Evolutionary conservation across 1,140 invertebrate genomes (phyloP).

Genomic region (Homarus americanus): DNA sequence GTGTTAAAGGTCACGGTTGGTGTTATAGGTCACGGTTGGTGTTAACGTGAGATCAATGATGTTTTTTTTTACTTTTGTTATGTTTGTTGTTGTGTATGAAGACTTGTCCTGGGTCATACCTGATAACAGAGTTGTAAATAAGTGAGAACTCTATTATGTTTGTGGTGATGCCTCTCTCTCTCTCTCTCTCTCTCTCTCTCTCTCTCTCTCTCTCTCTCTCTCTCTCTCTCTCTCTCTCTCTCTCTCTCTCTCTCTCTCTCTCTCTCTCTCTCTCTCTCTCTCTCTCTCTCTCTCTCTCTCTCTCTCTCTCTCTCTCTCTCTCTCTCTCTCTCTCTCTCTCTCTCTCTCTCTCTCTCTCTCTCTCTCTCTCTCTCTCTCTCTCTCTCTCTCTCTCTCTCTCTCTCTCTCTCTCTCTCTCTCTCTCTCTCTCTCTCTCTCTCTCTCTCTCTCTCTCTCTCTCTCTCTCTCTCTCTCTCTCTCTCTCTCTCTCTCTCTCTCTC

Average conservation of each 20-base stretch:
- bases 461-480: not conserved
- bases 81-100: not conserved
- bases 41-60: not conserved
- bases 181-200: slow-evolving; percentile 6
- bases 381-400: slow-evolving; percentile 6
- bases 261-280: slow-evolving; percentile 6
- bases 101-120: not conserved
- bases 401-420: slow-evolving; percentile 6
- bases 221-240: slow-evolving; percentile 6
- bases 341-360: not conserved
- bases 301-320: not conserved
- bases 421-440: not conserved
- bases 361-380: slow-evolving; percentile 6
- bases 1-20: not conserved
- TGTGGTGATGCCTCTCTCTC: not conserved
- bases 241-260: slow-evolving; percentile 6
- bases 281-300: slow-evolving; percentile 6
- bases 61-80: not conserved
- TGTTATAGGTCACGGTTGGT: not conserved
- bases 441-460: not conserved
- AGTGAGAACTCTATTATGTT: not conserved
- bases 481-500: slow-evolving; percentile 6
- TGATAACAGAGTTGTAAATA: not conserved
- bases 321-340: not conserved
- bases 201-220: slow-evolving; percentile 6